These are phyloP conservation scores for Dromococcyx pavoninus DNA, from an alignment of 2,797 vertebrate species.

Conservation along the genomic window DNA sequence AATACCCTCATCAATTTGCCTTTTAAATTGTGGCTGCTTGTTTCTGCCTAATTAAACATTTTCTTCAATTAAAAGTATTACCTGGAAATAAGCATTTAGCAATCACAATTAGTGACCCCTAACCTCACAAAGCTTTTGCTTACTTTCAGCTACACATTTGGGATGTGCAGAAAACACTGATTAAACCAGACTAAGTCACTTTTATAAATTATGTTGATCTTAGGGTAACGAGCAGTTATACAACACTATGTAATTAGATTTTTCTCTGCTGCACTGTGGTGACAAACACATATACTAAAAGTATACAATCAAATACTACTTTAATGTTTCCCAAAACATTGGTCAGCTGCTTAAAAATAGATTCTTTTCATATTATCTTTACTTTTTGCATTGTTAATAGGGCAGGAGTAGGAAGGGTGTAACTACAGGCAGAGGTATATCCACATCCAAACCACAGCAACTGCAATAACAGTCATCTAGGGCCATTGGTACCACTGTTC, in stretches of 20 bases:
- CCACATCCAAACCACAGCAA: not conserved
- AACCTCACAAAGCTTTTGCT: not conserved
- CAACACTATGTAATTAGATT: not conserved
- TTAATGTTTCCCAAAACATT: not conserved
- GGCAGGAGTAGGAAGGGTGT: not conserved
- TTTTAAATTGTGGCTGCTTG: slow-evolving; percentile 1
- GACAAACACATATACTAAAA: not conserved
- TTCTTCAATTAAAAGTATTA: slow-evolving; percentile 26
- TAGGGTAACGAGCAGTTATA: not conserved
- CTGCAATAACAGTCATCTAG: not conserved
- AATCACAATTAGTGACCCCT: slow-evolving; percentile 32
- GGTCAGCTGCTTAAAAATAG: not conserved
- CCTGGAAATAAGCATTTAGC: not conserved
- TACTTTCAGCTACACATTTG: not conserved
- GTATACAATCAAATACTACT: not conserved
- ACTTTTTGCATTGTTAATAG: not conserved
- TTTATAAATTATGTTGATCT: not conserved
- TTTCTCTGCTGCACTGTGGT: not conserved
- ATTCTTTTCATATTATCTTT: not conserved
- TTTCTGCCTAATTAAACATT: slow-evolving; percentile 31
- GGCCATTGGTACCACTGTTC: not conserved
- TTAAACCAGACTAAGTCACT: slow-evolving; percentile 2
- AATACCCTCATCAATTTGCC: not conserved
- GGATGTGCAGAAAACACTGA: not conserved
- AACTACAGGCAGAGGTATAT: not conserved